Base-by-base conservation (phyloP, 2,888 invertebrate species). In the Aspidapion aeneum region DNA sequence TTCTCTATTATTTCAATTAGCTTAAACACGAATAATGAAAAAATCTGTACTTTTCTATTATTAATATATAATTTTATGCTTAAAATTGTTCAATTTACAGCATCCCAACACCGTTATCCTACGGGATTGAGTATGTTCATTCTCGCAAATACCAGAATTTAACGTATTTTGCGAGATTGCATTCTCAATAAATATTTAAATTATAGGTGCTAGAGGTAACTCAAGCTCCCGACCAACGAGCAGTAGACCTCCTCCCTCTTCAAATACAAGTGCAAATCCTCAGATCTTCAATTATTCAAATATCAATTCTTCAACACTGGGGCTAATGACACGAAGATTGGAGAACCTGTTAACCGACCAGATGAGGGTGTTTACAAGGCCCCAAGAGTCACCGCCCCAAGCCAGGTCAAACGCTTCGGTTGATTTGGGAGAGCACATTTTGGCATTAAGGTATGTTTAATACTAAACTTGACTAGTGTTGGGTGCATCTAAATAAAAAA, bases 361-460 rank as follows among this genome's bases (percentile, higher is more conserved):
- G 60, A 69, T 73, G 66, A 59, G 73, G 18, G 62, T 67, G 12
- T 71, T 72, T 17, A 70, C 72, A 1, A 60, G 68, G 60, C 57
- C 65, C 16, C 67, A 65, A 21, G 68, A 69, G 3, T 12, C 66
- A 7, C 57, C 63, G 3, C 55, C 66, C 2, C 21, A 20, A 17
- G 55, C 63, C 21, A 66, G 69, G 5, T 64, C 69, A 9, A 62
- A 66, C 1, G 63, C 66, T 22, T 68, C 65, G 19, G 71, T 70
- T 16, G 75, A 76, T 64, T 65, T 74, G 17, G 75, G 75, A 1
- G 80, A 80, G 66, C 74, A 77, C 59, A 72, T 75, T 21, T 65
- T 79, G 55, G 73, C 75, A 19, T 63, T 76, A 61, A 70, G 79
- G 35, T 35, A 12, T 35, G 35, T 35, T 7, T 3, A 35, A 3